Evolutionary conservation across 1,140 invertebrate species (phyloP), one percentile per base, ranked within the genome.

Genomic region (Drosophila baimaii): DNA sequence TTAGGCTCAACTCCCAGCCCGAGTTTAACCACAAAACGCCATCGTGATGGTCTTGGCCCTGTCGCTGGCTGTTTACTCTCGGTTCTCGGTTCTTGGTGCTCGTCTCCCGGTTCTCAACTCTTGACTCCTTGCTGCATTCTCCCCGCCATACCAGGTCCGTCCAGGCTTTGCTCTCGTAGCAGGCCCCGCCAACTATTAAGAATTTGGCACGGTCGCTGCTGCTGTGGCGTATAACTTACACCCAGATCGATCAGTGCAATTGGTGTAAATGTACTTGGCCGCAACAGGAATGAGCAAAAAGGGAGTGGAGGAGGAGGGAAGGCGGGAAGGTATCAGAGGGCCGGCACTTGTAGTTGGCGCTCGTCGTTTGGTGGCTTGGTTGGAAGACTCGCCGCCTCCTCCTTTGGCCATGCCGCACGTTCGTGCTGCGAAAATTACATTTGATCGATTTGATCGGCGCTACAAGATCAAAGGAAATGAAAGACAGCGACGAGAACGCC

Each of bases 401-500:
- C 57, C 56, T 72, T 70, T 63, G 43, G 66, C 80, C 77, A 90
- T 84, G 84, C 81, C 66, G 84, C 84, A 89, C 84, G 84, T 89
- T 89, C 85, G 85, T 89, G 84, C 81, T 89, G 85, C 86, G 81
- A 81, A 91, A 91, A 91, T 91, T 91, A 90, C 86, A 90, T 91
- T 91, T 91, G 90, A 91, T 91, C 90, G 90, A 91, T 91, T 91
- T 91, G 90, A 91, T 91, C 90, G 90, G 88, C 90, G 90, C 90
- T 90, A 76, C 64, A 76, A 91, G 84, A 91, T 91, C 90, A 91
- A 91, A 91, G 88, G 75, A 85, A 90, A 78, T 74, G 74, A 86
- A 86, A 73, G 80, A 89, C 84, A 37, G 70, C 73, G 66, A 69
- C 69, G 61, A 86, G 58, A 76, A 59, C 64, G 75, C 65, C 75